Base-by-base conservation (phyloP, 2,797 vertebrate species). In the Eupleurogrammus muticus region DNA sequence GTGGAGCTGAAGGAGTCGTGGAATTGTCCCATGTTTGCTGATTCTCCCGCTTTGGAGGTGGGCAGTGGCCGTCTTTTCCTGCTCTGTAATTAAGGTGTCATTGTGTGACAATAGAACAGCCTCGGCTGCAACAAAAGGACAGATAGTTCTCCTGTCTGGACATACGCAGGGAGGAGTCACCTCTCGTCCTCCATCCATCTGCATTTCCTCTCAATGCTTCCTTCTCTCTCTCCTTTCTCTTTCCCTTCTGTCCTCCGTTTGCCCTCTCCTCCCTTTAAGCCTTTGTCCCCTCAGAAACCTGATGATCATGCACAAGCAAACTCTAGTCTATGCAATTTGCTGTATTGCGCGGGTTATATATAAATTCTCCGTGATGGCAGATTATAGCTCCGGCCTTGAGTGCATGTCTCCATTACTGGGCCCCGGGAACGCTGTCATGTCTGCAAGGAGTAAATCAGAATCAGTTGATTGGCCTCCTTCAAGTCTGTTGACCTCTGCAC, bases 21-120 rank as follows among this genome's bases (percentile, higher is more conserved):
- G 86, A 87, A 91, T 85, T 83, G 78, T 62, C 52, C 51, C 32
- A 16, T 68, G 72, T 73, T 70, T 67, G 78, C 82, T 72, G 77
- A 84, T 88, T 82, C 71, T 72, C 63, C 64, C 70, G 32, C 73
- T 56, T 64, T 48, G 60, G 77, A 79, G 86, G 83, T 83, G 83
- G 85, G 75, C 72, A 77, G 83, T 63, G 76, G 67, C 80, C 54
- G 77, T 81, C 76, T 81, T 75, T 82, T 86, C 66, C 72, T 24
- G 57, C 78, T 76, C 75, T 82, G 83, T 90, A 88, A 92, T 92
- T 89, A 91, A 34, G 50, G 79, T 84, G 85, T 90, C 89, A 80
- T 72, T 80, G 80, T 86, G 81, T 74, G 85, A 83, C 80, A 77
- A 82, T 53, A 65, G 81, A 82, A 85, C 35, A 64, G 72, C 69